Conservation (phyloP, 2,113 vertebrate species). For the Morone saxatilis region DNA sequence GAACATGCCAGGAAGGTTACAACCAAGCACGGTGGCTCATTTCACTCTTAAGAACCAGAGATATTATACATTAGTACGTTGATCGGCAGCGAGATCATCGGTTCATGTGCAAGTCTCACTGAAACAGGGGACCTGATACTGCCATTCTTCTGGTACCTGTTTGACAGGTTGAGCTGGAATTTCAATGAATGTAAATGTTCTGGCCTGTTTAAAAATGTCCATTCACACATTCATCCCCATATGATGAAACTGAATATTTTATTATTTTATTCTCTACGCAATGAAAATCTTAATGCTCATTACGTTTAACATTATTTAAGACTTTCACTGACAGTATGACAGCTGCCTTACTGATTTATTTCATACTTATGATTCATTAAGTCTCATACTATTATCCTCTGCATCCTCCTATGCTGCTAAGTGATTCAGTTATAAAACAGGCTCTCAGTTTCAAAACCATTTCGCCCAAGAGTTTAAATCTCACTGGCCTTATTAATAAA, state of each 20-base stretch:
- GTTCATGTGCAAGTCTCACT: neutral
- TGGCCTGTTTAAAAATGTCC: neutral
- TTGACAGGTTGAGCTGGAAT: neutral
- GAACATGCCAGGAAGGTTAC: neutral
- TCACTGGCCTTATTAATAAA: neutral
- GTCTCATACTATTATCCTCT: conserved; percentile 4
- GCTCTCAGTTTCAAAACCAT: neutral
- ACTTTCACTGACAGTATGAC: neutral
- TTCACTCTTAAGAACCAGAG: neutral
- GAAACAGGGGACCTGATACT: neutral
- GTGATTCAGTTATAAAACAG: conserved; percentile 10
- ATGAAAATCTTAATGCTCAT: neutral
- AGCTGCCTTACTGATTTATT: conserved; percentile 20
- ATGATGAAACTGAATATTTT: neutral
- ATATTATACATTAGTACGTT: neutral
- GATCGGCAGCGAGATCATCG: neutral
- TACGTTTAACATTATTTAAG: neutral
- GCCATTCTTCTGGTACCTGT: too few relatives aligned
- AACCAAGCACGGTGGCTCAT: neutral
- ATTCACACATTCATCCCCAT: neutral
- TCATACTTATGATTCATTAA: conserved; percentile 30
- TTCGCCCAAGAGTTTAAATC: neutral
- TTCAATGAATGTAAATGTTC: neutral
- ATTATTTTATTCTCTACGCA: neutral
- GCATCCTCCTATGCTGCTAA: neutral